These are phyloP conservation scores for Theodoxus fluviatilis DNA, from an alignment of 2,888 invertebrate species.

Conservation along the genomic window DNA sequence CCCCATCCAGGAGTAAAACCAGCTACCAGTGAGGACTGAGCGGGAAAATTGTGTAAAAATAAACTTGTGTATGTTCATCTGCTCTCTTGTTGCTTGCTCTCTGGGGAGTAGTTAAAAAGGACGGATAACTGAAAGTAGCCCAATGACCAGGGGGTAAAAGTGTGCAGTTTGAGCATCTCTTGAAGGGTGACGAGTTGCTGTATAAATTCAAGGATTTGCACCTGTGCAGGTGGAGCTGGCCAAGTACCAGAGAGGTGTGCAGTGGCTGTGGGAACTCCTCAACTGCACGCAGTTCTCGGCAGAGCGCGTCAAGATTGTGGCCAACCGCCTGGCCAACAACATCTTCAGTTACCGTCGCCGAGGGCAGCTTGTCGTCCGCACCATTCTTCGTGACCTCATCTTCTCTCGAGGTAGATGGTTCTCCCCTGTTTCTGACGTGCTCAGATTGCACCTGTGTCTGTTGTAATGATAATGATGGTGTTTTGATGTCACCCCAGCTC, in stretches of 20 bases:
- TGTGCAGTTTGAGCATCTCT: no score
- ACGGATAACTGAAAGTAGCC: no score
- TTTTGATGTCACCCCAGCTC: neutral
- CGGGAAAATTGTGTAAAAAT: no score
- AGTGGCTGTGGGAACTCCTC: slow-evolving; percentile 80
- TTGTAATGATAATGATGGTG: neutral
- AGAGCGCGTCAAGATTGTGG: slow-evolving; percentile 79
- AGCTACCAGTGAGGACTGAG: no score
- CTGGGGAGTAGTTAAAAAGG: no score
- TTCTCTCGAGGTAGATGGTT: slow-evolving; percentile 70
- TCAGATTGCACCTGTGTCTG: neutral
- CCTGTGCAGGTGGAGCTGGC: slow-evolving; percentile 76
- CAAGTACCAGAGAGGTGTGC: slow-evolving; percentile 78
- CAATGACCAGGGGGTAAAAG: no score
- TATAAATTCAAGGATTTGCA: no score
- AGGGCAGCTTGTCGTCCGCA: slow-evolving; percentile 75
- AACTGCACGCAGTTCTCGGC: slow-evolving; percentile 76
- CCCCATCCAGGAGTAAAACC: no score
- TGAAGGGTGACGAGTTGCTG: no score
- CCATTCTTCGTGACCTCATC: slow-evolving; percentile 72
- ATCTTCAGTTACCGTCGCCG: slow-evolving; percentile 78
- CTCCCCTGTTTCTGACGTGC: neutral
- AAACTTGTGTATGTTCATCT: no score
- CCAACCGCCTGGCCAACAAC: slow-evolving; percentile 82
- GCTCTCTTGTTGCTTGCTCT: no score